Evolutionary conservation across 2,888 invertebrate genomes (phyloP).

Genomic region (Nipponacmea schrenckii): DNA sequence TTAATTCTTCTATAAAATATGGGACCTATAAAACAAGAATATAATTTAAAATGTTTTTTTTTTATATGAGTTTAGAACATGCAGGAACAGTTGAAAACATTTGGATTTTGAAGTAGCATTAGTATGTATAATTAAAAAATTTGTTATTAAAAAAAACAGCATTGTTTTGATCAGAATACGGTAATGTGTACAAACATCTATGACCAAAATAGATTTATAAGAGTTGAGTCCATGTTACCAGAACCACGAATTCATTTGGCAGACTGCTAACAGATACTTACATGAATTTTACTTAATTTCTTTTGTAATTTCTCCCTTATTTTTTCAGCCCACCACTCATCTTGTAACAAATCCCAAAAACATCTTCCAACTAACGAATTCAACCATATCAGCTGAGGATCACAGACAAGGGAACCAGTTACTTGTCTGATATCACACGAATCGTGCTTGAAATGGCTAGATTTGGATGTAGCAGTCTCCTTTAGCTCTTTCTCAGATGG

Average conservation of each 20-base stretch:
- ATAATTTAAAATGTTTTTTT: no score
- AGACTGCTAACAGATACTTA: constrained; percentile 68
- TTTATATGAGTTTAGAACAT: no score
- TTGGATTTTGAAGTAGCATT: no score
- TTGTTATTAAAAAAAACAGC: no score
- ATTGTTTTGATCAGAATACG: no score
- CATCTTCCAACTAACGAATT: constrained; percentile 83
- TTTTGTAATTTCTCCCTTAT: constrained; percentile 84
- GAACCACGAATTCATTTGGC: no score
- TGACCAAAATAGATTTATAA: no score
- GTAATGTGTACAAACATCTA: no score
- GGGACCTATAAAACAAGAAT: constrained; percentile 72
- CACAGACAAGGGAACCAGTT: constrained; percentile 52
- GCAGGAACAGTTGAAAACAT: no score
- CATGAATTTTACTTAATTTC: constrained; percentile 86
- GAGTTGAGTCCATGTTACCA: no score
- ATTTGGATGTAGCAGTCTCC: constrained; percentile 31
- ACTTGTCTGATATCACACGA: constrained; percentile 10
- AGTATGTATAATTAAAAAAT: no score
- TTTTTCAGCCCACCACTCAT: constrained; percentile 76
- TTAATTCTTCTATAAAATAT: constrained; percentile 86
- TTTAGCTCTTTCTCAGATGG: constrained; percentile 39
- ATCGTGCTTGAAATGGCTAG: constrained; percentile 23
- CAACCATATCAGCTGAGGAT: constrained; percentile 68
- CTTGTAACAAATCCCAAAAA: constrained; percentile 84